Percentiles rank a stretch among this genome's conserved stretches.
Evolutionary conservation across 2,888 invertebrate species (phyloP).

Genomic region (Bugulina stolonifera): DNA sequence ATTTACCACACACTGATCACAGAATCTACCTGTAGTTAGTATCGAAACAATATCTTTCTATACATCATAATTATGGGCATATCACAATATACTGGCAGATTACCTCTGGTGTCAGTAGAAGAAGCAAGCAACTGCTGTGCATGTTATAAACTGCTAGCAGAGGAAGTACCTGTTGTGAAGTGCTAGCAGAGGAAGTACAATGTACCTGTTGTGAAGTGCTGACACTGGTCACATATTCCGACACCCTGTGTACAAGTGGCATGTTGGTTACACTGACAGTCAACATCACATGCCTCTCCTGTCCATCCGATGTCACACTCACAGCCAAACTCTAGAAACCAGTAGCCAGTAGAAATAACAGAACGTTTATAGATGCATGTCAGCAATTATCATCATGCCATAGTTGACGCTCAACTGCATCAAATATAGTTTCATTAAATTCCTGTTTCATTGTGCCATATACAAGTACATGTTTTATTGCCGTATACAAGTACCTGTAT

Average conservation of each 20-base stretch:
- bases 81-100: no score
- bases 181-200: neutral
- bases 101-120: no score
- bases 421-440: no score
- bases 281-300: slow-evolving; percentile 78
- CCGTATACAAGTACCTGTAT: neutral
- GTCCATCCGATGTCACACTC: slow-evolving; percentile 88
- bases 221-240: slow-evolving; percentile 81
- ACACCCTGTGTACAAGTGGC: slow-evolving; percentile 72
- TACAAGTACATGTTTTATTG: neutral
- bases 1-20: slow-evolving; percentile 77
- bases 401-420: no score
- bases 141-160: no score
- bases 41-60: no score
- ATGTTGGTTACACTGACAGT: slow-evolving; percentile 89
- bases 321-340: slow-evolving; percentile 76
- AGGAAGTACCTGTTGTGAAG: neutral
- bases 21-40: slow-evolving; percentile 58
- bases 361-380: neutral
- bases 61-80: no score
- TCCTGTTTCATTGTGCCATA: neutral
- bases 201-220: slow-evolving; percentile 70
- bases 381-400: no score
- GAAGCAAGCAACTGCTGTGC: no score
- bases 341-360: no score